These are phyloP conservation scores for Talpa occidentalis DNA, from an alignment of 2,113 vertebrate genomes.

Conservation along the genomic window DNA sequence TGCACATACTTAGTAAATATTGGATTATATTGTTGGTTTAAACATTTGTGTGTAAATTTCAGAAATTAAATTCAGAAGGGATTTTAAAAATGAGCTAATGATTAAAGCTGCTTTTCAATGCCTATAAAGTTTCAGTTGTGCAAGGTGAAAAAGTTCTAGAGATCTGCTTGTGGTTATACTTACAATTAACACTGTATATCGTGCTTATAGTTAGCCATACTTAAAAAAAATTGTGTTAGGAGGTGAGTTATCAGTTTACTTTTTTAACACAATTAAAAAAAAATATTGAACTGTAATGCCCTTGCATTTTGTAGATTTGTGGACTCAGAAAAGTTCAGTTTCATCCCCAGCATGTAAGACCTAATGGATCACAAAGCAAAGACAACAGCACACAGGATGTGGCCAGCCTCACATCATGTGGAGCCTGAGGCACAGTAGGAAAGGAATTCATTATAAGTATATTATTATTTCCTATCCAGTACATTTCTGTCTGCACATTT, in stretches of 20 bases:
- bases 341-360: not conserved
- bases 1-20: not conserved
- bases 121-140: constrained; percentile 20
- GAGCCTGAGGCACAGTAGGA: not conserved
- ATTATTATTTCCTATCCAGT: not conserved
- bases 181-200: not conserved
- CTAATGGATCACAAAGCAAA: not conserved
- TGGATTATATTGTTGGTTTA: constrained; percentile 46
- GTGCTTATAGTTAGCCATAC: not conserved
- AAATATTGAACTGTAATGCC: not conserved
- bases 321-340: not conserved
- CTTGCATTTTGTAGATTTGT: not conserved
- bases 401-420: not conserved
- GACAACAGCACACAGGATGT: not conserved
- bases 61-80: constrained; percentile 61
- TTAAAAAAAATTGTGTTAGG: not conserved
- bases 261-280: not conserved
- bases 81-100: not conserved
- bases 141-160: not conserved
- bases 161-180: not conserved
- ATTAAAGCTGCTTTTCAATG: not conserved
- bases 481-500: not conserved
- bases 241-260: not conserved
- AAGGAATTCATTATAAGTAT: not conserved
- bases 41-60: constrained; percentile 53